These are phyloP conservation scores for Plagiodera versicolora DNA, from an alignment of 2,888 invertebrate species.

Conservation along the genomic window DNA sequence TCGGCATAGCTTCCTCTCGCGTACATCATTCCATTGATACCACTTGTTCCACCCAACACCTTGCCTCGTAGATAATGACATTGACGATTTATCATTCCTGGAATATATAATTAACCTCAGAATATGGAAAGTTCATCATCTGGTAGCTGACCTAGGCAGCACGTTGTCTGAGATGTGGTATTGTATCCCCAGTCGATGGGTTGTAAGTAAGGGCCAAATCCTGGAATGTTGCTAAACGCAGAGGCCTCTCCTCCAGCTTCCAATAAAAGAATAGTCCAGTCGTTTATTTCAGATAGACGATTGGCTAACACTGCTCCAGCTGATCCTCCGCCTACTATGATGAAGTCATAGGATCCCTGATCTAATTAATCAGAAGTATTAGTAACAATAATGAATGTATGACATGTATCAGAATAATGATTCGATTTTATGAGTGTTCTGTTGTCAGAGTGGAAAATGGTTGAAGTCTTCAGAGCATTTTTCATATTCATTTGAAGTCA, in stretches of 20 bases:
- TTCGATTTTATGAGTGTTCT: too few relatives aligned
- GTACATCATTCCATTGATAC: conserved; percentile 78
- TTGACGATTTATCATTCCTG: conserved; percentile 42
- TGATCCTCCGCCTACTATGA: conserved; percentile 25
- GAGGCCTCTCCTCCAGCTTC: conserved; percentile 26
- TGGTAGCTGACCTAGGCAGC: conserved; percentile 18
- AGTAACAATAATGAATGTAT: too few relatives aligned
- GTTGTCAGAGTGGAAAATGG: too few relatives aligned
- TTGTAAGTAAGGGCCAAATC: conserved; percentile 9
- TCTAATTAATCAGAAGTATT: not conserved
- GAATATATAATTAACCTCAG: too few relatives aligned
- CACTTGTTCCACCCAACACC: conserved; percentile 77
- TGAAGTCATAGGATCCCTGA: conserved; percentile 18
- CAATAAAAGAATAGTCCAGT: conserved; percentile 23
- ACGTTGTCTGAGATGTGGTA: conserved; percentile 17
- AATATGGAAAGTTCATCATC: not conserved
- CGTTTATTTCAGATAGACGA: conserved; percentile 18
- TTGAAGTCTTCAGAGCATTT: too few relatives aligned
- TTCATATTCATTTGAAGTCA: too few relatives aligned
- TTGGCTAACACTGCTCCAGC: conserved; percentile 25
- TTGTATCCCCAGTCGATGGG: conserved; percentile 25
- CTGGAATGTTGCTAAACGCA: conserved; percentile 27
- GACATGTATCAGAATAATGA: too few relatives aligned
- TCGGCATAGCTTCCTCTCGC: conserved; percentile 65
- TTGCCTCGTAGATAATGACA: conserved; percentile 62